Base-by-base conservation (phyloP, 2,113 vertebrate species). In the Stomatorhinus ivindoensis region DNA sequence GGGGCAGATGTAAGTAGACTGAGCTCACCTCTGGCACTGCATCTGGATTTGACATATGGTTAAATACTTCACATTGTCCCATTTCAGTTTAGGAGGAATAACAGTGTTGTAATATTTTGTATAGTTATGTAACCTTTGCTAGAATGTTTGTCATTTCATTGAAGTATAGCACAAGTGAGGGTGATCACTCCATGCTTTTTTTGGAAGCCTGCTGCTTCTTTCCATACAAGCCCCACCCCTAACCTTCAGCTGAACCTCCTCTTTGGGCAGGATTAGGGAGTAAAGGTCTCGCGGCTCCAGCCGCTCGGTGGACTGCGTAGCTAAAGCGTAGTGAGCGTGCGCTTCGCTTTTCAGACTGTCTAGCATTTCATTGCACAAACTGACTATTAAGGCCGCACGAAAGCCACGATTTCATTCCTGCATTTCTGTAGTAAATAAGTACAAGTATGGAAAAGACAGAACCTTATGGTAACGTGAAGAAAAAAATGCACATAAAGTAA, bases 21-120 rank as follows among this genome's bases (percentile, higher is more conserved):
- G 88, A 83, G 53, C 27, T 90, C 94, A 97, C 97, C 91, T 95
- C 93, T 84, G 93, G 93, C 84, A 97, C 93, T 0, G 97, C 97
- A 87, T 51, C 27, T 50, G n/a, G 47, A 53, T 35, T 19, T 87
- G 48, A 55, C 50, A 55, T 21, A 17, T 35, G 24, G 48, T 80
- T 35, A 42, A 80, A 53, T 53, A 7, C 1, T 53, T 53, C 50
- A 42, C 50, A 53, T 31, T 31, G 17, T 21, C n/a, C 44, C 83
- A 50, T 48, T 86, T 86, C 44, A 27, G 19, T 50, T 50, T 11
- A n/a, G 47, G 46, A 15, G 24, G 21, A 13, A 50, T 85, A n/a
- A 48, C n/a, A 44, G 24, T 42, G 3, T 46, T 48, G 39, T 9
- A 46, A 24, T 83, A 11, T 85, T 21, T 55, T 48, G 48, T 47